Evolutionary conservation across 2,888 invertebrate species (phyloP).

Genomic region (Galerucella nymphaeae): DNA sequence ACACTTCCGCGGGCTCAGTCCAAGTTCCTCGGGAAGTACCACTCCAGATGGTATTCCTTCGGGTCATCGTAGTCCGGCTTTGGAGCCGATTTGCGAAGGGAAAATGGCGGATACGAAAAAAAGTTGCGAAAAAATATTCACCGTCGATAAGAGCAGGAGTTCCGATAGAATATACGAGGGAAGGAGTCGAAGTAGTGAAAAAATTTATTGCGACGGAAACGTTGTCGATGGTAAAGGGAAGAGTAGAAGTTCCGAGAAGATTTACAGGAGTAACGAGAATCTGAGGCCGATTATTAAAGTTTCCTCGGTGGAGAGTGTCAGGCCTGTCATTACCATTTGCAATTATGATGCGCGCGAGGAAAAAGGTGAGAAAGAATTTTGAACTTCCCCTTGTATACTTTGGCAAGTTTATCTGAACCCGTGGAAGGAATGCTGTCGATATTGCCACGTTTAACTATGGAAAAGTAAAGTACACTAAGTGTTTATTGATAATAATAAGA

Average conservation of each 20-base stretch:
- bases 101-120: conserved; percentile 53
- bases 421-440: no score
- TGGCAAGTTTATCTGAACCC: no score
- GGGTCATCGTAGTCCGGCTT: conserved; percentile 64
- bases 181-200: conserved; percentile 34
- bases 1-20: conserved; percentile 73
- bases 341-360: conserved; percentile 42
- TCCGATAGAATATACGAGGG: conserved; percentile 36
- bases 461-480: no score
- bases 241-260: conserved; percentile 35
- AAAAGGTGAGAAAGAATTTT: conserved; percentile 23
- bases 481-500: no score
- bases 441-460: no score
- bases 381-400: not conserved
- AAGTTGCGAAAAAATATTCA: conserved; percentile 41
- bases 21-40: conserved; percentile 71
- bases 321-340: conserved; percentile 54
- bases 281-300: conserved; percentile 55
- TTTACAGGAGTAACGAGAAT: conserved; percentile 50
- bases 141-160: conserved; percentile 49
- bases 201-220: conserved; percentile 21
- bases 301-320: conserved; percentile 54
- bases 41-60: conserved; percentile 70
- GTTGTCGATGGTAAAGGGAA: not conserved
- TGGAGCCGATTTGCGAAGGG: conserved; percentile 70